Evolutionary conservation across 2,797 vertebrate species (phyloP).

Genomic region (Dipus sagitta): DNA sequence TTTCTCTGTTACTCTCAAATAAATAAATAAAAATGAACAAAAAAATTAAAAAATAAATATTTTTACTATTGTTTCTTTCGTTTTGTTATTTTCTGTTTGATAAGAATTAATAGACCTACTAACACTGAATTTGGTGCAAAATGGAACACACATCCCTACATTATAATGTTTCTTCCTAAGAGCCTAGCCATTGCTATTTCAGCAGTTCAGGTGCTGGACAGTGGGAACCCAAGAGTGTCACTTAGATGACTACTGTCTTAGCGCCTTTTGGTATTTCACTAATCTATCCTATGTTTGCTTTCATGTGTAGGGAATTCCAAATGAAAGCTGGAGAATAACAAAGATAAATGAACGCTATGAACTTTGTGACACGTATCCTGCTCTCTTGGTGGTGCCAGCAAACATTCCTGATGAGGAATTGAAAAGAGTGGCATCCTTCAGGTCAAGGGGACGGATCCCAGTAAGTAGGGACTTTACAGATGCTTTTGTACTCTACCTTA

Average conservation of each 20-base stretch:
- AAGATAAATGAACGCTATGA: conserved; percentile 97
- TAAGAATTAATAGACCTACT: not conserved
- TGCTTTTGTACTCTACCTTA: conserved; percentile 63
- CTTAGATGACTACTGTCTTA: not conserved
- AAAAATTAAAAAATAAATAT: too few species aligned
- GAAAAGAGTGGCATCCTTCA: conserved; percentile 93
- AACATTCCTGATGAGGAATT: conserved; percentile 97
- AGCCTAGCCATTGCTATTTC: not conserved
- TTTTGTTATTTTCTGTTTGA: too few species aligned
- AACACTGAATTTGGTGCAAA: not conserved
- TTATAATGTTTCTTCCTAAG: not conserved
- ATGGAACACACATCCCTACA: not conserved
- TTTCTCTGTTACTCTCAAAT: too few species aligned
- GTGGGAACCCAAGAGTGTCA: not conserved
- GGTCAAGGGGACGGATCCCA: conserved; percentile 95
- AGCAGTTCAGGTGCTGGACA: not conserved
- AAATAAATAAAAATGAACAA: too few species aligned
- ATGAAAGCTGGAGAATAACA: conserved; percentile 97
- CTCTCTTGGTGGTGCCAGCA: conserved; percentile 94
- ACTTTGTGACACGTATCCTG: conserved; percentile 96
- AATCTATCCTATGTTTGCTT: conserved; percentile 61
- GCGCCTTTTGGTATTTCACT: conserved; percentile 25
- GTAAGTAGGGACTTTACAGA: conserved; percentile 88
- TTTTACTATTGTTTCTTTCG: too few species aligned
- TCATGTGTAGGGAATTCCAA: conserved; percentile 93